Conservation (phyloP, 2,113 vertebrate species). For the Melanerpes aurifrons region DNA sequence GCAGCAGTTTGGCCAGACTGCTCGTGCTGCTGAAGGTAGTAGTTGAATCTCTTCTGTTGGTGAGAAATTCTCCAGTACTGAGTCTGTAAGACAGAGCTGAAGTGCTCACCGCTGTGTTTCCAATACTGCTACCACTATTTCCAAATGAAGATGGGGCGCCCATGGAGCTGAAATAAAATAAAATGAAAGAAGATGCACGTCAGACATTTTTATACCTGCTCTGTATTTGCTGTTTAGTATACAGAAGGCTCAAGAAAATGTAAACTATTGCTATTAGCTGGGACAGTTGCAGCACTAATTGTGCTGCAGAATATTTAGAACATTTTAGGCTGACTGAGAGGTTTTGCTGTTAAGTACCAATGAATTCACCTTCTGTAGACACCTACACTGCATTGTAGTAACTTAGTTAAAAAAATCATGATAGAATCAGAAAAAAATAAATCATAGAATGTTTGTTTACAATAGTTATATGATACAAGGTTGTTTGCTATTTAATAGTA, state of each 20-base stretch:
- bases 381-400: neutral
- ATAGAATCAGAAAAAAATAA: neutral
- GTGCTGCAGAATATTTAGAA: neutral
- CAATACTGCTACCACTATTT: slow-evolving; percentile 78
- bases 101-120: slow-evolving; percentile 80
- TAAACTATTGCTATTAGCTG: neutral
- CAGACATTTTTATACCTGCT: neutral
- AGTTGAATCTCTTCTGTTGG: slow-evolving; percentile 78
- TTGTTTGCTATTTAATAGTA: neutral
- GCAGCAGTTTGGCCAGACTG: slow-evolving; percentile 88
- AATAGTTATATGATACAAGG: neutral
- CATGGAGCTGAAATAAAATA: slow-evolving; percentile 64
- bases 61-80: slow-evolving; percentile 86
- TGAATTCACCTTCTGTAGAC: neutral
- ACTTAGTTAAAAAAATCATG: neutral
- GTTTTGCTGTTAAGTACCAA: neutral
- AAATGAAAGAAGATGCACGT: neutral
- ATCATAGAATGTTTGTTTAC: neutral
- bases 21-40: slow-evolving; percentile 79
- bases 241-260: neutral
- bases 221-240: neutral
- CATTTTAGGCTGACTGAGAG: neutral
- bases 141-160: slow-evolving; percentile 62
- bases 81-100: slow-evolving; percentile 84
- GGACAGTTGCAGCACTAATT: neutral